Conservation (phyloP, 2,797 vertebrate species). For the Phoebastria nigripes region DNA sequence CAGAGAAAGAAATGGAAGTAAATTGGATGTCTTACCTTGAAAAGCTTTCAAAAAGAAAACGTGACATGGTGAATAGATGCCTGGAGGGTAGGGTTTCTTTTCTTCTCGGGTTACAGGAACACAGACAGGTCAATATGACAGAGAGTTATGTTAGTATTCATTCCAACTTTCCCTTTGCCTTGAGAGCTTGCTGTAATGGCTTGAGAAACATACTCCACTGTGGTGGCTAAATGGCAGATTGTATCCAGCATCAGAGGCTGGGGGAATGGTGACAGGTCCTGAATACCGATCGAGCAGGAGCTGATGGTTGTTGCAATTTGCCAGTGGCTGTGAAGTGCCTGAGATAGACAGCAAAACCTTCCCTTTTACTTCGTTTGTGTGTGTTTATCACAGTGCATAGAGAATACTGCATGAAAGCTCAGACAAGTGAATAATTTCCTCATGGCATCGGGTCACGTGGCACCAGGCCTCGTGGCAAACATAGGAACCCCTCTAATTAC, state of each 20-base stretch:
- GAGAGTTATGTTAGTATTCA: constrained; percentile 30
- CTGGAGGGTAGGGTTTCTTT: not conserved
- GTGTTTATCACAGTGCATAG: not conserved
- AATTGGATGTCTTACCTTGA: constrained; percentile 54
- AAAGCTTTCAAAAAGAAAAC: constrained; percentile 46
- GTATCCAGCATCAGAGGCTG: not conserved
- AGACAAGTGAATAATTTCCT: not conserved
- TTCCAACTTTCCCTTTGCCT: not conserved
- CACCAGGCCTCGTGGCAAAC: not conserved
- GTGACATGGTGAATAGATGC: constrained; percentile 25
- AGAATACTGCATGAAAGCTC: not conserved
- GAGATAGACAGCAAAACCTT: not conserved
- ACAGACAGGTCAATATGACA: constrained; percentile 40
- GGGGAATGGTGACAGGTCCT: not conserved
- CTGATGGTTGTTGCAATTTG: constrained; percentile 39
- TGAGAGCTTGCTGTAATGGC: not conserved
- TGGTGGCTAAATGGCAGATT: constrained; percentile 48
- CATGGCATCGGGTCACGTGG: rapidly evolving
- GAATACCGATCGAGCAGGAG: constrained; percentile 1
- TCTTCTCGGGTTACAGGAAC: constrained; percentile 8
- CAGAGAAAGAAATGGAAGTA: constrained; percentile 33
- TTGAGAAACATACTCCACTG: not conserved
- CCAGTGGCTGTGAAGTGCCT: not conserved
- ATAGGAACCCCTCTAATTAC: not conserved
- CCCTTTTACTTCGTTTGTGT: not conserved